Evolutionary conservation across 1,140 invertebrate genomes (phyloP), one percentile per base, ranked within the genome.

Genomic region (Musca domestica): DNA sequence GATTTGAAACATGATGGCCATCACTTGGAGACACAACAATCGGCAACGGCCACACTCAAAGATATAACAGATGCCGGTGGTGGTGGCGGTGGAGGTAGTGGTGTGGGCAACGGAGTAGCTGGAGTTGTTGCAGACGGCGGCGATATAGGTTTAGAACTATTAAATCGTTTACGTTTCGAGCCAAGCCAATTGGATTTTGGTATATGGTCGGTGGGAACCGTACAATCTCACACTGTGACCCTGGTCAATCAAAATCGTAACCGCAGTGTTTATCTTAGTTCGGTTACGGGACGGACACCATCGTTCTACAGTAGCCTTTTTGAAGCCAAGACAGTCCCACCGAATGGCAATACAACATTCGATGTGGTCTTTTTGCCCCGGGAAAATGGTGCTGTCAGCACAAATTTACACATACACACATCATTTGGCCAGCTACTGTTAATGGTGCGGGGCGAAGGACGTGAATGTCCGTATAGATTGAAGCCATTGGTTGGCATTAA

Each of bases 301-400:
- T 90, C 94, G 84, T 95, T 95, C 86, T 92, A 95, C 83, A 94
- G 93, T 81, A 95, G 93, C 72, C 95, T 95, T 86, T 95, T 95
- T 85, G 89, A 94, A 83, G 90, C 94, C 77, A 94, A 94, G 86
- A 92, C 95, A 82, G 90, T 98, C 80, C 89, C 92, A 76, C 93
- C 95, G 54, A 87, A 91, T 67, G 91, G 92, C 56, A 98, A 98
- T 82, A 98, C 95, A 71, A 92, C 93, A 69, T 98, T 98, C 85
- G 95, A 92, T 85, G 93, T 98, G 73, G 93, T 98, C 67, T 98
- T 96, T 84, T 87, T 98, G 74, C 95, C 95, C 19, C 85, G 95
- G 76, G 90, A 94, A 83, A 90, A 95, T 83, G 95, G 95, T 70
- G 88, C 88, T 76, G 89, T 95, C 70, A 89, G 95, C 82, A 93